Evolutionary conservation across 2,888 invertebrate species (phyloP), one percentile per base, ranked within the genome.

Genomic region (Nemotelus pantherinus): DNA sequence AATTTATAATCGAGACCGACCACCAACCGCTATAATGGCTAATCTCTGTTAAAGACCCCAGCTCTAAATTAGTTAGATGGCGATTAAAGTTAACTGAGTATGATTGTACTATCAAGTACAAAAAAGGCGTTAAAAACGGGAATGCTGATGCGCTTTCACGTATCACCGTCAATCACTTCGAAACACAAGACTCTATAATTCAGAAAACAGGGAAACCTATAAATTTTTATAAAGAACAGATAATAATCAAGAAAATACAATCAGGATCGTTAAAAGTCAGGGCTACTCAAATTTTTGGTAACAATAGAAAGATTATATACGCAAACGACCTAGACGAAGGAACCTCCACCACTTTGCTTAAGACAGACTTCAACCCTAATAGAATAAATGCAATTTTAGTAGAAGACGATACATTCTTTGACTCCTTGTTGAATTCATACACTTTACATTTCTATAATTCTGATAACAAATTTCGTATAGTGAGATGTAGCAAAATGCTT

Each of bases 1-100:
- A 83, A 74, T 86, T 87, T 53, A 82, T 78, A 0, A 85, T 87
- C 0, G 82, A 84, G 3, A 87, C 85, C 0, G 87, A 88, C 74
- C 87, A 87, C 77, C 81, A 83, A 74, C 85, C 85, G 1, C 76
- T 87, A 2, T 81, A 80, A 2, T 87, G 85, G 84, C 74, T 87
- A 0, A 83, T 85, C 81, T 82, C 80, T 0, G 57, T 85, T 0
- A 86, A 86, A 81, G 85, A 86, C 7, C 85, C 85, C 0, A 84
- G 83, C 50, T 84, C 84, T 0, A 82, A 85, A 79, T 78, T 86
- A 7, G 83, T 82, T 3, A 58, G 86, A 3, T 87, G 85, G 86
- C 77, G 83, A 6, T 71, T 86, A 50, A 83, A 81, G 78, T 74
- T 84, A 5, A 81, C 81, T 75, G 84, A 84, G 76, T 85, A 80